Conservation (phyloP, 2,113 vertebrate species). For the human (Homo sapiens) region GRCh38 chr1:169570501-169571000, state of each 20-base stretch:
- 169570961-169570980: neutral
- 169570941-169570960: neutral
- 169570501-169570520: neutral
- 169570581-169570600: neutral
- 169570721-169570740: neutral
- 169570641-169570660: neutral
- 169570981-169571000: neutral
- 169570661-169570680: neutral
- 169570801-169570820: neutral
- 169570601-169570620: neutral
- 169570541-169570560: neutral
- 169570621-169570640: neutral
- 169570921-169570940: neutral
- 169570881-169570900: neutral
- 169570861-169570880: neutral
- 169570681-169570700: neutral
- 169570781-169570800: neutral
- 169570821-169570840: neutral
- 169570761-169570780: neutral
- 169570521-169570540: neutral
- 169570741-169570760: constrained; percentile 14
- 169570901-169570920: neutral
- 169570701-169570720: neutral
- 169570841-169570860: neutral
- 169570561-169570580: neutral